Conservation (phyloP, 2,113 vertebrate species). For the Pimephales promelas region DNA sequence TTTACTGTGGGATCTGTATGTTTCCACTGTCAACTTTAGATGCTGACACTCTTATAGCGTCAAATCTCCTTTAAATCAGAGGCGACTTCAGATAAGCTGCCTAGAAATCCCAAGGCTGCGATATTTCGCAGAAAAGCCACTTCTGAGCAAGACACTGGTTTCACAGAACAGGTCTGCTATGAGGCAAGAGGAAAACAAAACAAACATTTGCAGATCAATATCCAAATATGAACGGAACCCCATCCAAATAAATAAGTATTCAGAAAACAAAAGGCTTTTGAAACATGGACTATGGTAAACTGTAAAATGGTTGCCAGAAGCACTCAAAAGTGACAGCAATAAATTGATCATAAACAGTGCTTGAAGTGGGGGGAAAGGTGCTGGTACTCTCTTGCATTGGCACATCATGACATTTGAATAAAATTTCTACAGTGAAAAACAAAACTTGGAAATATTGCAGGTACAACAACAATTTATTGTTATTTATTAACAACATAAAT, state of each 20-base stretch:
- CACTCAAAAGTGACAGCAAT: neutral
- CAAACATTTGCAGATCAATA: conserved; percentile 13
- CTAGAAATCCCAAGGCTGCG: neutral
- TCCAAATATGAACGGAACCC: neutral
- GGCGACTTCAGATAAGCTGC: neutral
- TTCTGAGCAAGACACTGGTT: neutral
- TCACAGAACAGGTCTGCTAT: neutral
- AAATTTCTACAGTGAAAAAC: too few relatives aligned
- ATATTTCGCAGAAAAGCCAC: conserved; percentile 34
- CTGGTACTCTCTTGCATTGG: too few relatives aligned
- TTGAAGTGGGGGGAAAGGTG: too few relatives aligned
- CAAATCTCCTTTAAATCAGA: conserved; percentile 9
- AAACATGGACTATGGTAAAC: neutral
- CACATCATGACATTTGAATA: too few relatives aligned
- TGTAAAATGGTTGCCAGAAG: neutral
- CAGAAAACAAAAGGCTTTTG: neutral
- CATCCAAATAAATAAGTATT: neutral
- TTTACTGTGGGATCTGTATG: neutral
- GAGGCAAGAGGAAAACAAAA: conserved; percentile 4
- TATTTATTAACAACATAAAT: too few relatives aligned
- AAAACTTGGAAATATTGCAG: too few relatives aligned
- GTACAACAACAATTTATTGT: too few relatives aligned
- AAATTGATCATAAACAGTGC: too few relatives aligned
- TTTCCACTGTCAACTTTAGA: conserved; percentile 24
- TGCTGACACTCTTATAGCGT: neutral